A percentile compares a stretch with the other conserved stretches of the same genome.
Evolutionary conservation across 1,140 invertebrate species (phyloP).

Genomic region (Ceratina australensis): DNA sequence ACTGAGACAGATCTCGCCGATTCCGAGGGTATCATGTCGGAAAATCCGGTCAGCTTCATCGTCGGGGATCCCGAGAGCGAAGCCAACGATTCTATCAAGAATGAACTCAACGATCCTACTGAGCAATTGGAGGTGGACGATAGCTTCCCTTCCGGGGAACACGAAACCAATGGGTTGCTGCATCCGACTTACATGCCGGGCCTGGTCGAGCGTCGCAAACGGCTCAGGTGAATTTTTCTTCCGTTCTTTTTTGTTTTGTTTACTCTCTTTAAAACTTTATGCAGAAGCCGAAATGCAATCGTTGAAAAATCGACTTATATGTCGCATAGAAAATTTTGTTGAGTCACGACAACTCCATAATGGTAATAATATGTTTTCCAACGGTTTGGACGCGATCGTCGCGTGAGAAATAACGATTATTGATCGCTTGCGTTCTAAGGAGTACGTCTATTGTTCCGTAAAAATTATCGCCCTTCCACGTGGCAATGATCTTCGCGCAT

Average conservation of each 20-base stretch:
- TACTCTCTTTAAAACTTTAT: background rate
- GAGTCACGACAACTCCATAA: too few species aligned
- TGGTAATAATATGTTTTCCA: too few species aligned
- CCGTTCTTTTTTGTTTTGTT: background rate
- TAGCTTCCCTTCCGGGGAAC: constrained; percentile 73
- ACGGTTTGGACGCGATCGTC: too few species aligned
- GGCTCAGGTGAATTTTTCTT: constrained; percentile 76
- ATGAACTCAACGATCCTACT: constrained; percentile 62
- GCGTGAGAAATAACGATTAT: background rate
- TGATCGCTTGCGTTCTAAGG: background rate
- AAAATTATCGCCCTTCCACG: background rate
- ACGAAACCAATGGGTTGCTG: constrained; percentile 50
- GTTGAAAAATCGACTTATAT: background rate
- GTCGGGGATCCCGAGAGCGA: constrained; percentile 74
- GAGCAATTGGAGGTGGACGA: constrained; percentile 78
- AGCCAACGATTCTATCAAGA: too few species aligned
- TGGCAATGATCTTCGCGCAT: background rate
- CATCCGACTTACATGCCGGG: constrained; percentile 71
- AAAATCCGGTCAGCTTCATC: constrained; percentile 78
- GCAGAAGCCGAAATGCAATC: too few species aligned
- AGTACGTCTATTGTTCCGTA: background rate
- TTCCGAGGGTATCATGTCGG: constrained; percentile 65
- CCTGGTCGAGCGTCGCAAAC: constrained; percentile 78
- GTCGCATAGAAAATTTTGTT: background rate
- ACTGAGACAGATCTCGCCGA: background rate